These are phyloP conservation scores for Stenoptilia bipunctidactyla DNA, from an alignment of 2,888 invertebrate species.

Conservation along the genomic window DNA sequence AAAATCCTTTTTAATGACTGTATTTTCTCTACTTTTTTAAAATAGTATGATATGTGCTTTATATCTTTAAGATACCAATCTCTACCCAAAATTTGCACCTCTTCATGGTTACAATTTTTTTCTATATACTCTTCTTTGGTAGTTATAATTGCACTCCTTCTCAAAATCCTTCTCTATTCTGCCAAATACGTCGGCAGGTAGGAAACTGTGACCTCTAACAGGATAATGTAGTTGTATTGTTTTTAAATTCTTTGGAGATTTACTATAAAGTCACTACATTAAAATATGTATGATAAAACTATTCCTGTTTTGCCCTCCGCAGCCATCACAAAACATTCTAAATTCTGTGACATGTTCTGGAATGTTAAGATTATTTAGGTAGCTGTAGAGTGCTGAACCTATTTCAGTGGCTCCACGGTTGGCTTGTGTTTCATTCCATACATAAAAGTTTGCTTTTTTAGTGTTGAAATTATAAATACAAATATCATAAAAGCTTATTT, in stretches of 20 bases:
- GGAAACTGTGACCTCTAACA: slow-evolving; percentile 13
- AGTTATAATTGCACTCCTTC: too few species aligned
- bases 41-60: too few species aligned
- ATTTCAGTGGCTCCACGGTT: slow-evolving; percentile 14
- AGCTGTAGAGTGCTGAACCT: background rate
- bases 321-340: background rate
- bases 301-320: slow-evolving; percentile 15
- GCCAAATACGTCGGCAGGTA: slow-evolving; percentile 18
- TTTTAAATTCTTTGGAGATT: background rate
- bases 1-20: too few species aligned
- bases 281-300: slow-evolving; percentile 13
- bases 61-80: too few species aligned
- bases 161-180: slow-evolving; percentile 14
- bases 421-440: background rate
- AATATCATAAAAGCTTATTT: background rate
- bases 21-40: too few species aligned
- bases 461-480: background rate
- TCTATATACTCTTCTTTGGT: too few species aligned
- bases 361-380: background rate
- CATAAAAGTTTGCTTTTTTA: background rate
- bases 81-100: too few species aligned
- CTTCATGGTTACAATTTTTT: too few species aligned
- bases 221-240: background rate
- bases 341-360: background rate
- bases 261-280: slow-evolving; percentile 10